Base-by-base conservation (phyloP, 2,888 invertebrate genomes). In the Oscheius myriophilus region DNA sequence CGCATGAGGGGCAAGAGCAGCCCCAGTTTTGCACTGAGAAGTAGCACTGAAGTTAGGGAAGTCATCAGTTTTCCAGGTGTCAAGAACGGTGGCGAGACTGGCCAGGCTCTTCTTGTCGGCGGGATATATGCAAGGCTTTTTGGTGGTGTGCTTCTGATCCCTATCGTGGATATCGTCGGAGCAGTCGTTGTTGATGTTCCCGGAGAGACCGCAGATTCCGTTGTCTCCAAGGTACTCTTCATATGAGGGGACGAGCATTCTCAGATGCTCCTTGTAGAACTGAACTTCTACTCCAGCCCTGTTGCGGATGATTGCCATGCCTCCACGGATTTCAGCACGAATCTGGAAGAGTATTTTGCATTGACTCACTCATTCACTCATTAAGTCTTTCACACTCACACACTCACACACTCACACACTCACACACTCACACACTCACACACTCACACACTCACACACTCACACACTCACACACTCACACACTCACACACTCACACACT, bases 31-130 rank as follows among this genome's bases (percentile, higher is more conserved):
- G 49, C 49, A 49, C 21, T 49, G 3, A 3, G 4, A 9, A 18
- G n/a, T 49, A 6, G 3, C 3, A 11, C 11, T 11, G 4, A 3
- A 49, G 49, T 11, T 11, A 6, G 2, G 3, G 49, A 49, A 49
- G 2, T 49, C 49, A n/a, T 49, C 49, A 11, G 49, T 49, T 6
- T 6, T 49, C 49, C 49, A 49, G 18, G 49, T 49, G 49, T 49
- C 49, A 11, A 49, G 49, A 49, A 49, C 49, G 18, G n/a, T 49
- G 33, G 33, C 33, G 4, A 33, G 4, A 3, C 33, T 33, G 33
- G 18, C 49, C 18, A 21, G 2, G n/a, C 6, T 49, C 49, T 49
- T 49, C 49, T 49, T 49, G 49, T 49, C 49, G 3, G 9, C 21
- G 21, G 49, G 49, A n/a, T 21, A 49, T 6, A 49, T 11, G 21